Conservation (phyloP, 2,113 vertebrate species). For the Peucedramus taeniatus region DNA sequence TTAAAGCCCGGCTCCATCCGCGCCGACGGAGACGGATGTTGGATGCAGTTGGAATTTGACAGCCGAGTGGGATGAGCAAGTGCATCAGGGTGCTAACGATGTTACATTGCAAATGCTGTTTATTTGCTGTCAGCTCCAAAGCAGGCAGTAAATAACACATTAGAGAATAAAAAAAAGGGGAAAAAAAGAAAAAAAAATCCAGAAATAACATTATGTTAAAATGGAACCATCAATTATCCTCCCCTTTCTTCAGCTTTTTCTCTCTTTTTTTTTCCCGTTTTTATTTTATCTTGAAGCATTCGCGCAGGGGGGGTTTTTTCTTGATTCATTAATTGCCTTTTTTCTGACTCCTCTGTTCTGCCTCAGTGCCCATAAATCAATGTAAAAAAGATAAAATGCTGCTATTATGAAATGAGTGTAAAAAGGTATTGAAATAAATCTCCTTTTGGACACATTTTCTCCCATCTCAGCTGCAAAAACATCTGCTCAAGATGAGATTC, state of each 20-base stretch:
- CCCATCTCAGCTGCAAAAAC: background rate
- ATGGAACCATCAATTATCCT: constrained; percentile 75
- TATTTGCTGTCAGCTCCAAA: constrained; percentile 76
- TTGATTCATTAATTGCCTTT: constrained; percentile 67
- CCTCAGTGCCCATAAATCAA: constrained; percentile 67
- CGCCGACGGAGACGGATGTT: constrained; percentile 67
- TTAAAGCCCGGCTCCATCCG: constrained; percentile 61
- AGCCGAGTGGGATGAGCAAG: constrained; percentile 70
- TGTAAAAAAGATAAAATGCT: constrained; percentile 65
- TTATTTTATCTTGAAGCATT: constrained; percentile 15
- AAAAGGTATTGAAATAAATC: constrained; percentile 65
- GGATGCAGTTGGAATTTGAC: constrained; percentile 58
- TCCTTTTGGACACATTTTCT: background rate
- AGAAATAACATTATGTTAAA: constrained; percentile 75
- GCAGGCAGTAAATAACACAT: constrained; percentile 77
- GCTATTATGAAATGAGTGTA: constrained; percentile 63
- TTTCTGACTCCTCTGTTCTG: constrained; percentile 55
- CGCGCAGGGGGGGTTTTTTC: background rate
- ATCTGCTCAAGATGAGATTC: fast-evolving
- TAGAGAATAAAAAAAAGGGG: background rate
- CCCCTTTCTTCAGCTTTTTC: constrained; percentile 28
- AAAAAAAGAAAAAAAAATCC: background rate
- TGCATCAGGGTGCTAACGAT: constrained; percentile 55
- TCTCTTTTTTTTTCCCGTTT: background rate
- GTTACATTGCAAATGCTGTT: constrained; percentile 74